These are phyloP conservation scores for Rhea pennata DNA, from an alignment of 2,113 vertebrate species.

Conservation along the genomic window DNA sequence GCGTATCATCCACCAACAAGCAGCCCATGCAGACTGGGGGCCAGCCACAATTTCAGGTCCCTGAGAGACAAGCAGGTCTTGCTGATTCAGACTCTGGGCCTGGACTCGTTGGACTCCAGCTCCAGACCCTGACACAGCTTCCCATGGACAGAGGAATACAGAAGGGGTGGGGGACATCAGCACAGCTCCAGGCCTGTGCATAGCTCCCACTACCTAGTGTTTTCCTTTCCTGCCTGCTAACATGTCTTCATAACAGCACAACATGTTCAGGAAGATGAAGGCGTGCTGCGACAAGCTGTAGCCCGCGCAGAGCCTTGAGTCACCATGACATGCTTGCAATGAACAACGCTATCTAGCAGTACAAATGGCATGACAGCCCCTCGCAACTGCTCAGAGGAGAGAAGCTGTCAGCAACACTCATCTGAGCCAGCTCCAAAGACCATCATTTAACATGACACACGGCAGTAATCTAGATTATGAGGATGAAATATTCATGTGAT, in stretches of 20 bases:
- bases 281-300: no score
- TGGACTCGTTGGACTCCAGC: background rate
- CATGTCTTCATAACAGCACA: background rate
- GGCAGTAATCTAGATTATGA: background rate
- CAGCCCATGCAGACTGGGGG: no score
- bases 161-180: background rate
- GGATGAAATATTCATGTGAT: slow-evolving; percentile 4
- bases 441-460: background rate
- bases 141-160: background rate
- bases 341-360: background rate
- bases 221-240: background rate
- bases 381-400: background rate
- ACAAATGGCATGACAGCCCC: background rate
- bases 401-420: background rate
- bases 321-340: background rate
- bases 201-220: background rate
- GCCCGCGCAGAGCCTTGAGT: background rate
- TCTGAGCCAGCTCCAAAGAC: background rate
- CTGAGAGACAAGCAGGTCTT: background rate
- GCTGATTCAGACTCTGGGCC: background rate
- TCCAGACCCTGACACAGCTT: no score
- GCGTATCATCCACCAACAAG: background rate
- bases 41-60: background rate
- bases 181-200: background rate
- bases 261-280: background rate